Percentiles rank a stretch among this genome's conserved stretches.
Evolutionary conservation across 2,113 vertebrate genomes (phyloP).

Genomic region (Lepisosteus oculatus): DNA sequence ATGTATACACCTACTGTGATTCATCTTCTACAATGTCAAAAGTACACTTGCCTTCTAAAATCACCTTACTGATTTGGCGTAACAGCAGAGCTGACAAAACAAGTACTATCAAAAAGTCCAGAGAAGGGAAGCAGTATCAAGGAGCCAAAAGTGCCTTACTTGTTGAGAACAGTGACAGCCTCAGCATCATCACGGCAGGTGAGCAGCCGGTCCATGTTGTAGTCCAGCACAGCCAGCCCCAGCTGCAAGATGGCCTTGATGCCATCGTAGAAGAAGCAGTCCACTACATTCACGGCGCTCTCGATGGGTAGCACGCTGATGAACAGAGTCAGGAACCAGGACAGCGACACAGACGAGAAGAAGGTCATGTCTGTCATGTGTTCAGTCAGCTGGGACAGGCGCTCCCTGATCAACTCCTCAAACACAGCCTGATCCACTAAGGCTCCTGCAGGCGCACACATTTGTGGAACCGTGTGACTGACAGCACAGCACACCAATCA

Average conservation of each 20-base stretch:
- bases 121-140: too few species aligned
- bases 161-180: constrained; percentile 92
- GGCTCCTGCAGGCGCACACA: constrained; percentile 68
- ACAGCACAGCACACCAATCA: not conserved
- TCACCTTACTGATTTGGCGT: too few species aligned
- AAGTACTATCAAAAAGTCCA: too few species aligned
- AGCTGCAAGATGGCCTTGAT: constrained; percentile 93
- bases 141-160: constrained; percentile 55
- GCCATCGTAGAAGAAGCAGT: constrained; percentile 96
- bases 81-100: too few species aligned
- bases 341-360: constrained; percentile 94
- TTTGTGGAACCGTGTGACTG: too few species aligned
- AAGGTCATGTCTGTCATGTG: constrained; percentile 95
- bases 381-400: constrained; percentile 90
- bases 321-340: constrained; percentile 98
- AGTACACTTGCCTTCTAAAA: too few species aligned
- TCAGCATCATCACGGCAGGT: constrained; percentile 90
- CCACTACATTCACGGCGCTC: constrained; percentile 93
- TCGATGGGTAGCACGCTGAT: constrained; percentile 95
- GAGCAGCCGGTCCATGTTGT: constrained; percentile 91
- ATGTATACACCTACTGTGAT: too few species aligned
- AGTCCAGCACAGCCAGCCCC: constrained; percentile 87
- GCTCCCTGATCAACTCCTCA: constrained; percentile 90
- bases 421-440: constrained; percentile 98
- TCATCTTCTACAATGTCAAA: too few species aligned